Evolutionary conservation across 2,888 invertebrate species (phyloP).

Genomic region (Busseola fusca): DNA sequence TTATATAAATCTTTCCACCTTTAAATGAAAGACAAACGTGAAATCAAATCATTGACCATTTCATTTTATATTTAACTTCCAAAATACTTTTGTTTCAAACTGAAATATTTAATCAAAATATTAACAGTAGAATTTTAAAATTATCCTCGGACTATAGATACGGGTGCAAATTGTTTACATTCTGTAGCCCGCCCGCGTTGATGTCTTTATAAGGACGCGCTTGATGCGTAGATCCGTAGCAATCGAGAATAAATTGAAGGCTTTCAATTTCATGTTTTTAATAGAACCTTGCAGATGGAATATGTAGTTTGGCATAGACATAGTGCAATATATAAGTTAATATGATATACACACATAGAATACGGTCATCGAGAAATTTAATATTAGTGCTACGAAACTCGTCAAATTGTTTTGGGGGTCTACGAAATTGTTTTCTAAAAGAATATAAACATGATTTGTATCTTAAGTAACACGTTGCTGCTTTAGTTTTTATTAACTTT

Average conservation of each 20-base stretch:
- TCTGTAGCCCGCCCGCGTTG: conserved; percentile 77
- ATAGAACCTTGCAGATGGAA: background rate
- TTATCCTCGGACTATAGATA: conserved; percentile 45
- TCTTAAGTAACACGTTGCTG: background rate
- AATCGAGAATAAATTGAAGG: conserved; percentile 27
- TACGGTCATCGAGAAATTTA: background rate
- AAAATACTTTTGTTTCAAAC: background rate
- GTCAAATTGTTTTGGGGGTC: background rate
- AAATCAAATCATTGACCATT: too few relatives aligned
- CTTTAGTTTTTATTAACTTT: too few relatives aligned
- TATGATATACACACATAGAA: background rate
- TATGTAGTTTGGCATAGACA: background rate
- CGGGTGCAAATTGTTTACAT: conserved; percentile 52
- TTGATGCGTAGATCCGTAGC: conserved; percentile 59
- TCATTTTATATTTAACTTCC: background rate
- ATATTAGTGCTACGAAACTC: background rate
- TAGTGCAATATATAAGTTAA: background rate
- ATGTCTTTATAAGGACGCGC: conserved; percentile 78
- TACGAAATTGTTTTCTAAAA: background rate
- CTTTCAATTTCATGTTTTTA: conserved; percentile 18
- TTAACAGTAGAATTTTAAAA: background rate
- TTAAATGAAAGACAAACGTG: background rate
- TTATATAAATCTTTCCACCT: background rate
- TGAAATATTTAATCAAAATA: conserved; percentile 2
- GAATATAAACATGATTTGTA: background rate